Evolutionary conservation across 2,113 vertebrate genomes (phyloP).

Genomic region (Protomyctophum bolini): DNA sequence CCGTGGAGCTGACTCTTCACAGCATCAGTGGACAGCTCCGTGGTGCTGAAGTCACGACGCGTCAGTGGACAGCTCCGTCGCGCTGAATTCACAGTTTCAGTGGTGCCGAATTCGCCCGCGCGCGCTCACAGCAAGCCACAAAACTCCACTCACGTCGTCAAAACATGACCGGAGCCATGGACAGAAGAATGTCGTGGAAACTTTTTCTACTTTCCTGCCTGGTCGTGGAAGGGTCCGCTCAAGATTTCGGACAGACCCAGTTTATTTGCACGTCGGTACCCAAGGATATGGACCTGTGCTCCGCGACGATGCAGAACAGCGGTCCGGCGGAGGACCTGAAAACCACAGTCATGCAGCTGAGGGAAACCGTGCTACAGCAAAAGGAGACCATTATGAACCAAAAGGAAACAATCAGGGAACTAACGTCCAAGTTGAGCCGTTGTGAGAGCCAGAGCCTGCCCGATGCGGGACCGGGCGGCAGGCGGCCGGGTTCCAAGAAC

Average conservation of each 20-base stretch:
- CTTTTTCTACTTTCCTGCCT: constrained; percentile 77
- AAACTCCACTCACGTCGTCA: background rate
- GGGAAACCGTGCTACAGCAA: constrained; percentile 96
- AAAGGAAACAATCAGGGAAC: constrained; percentile 93
- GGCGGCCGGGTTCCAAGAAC: constrained; percentile 84
- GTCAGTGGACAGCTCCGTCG: constrained; percentile 42
- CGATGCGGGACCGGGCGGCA: constrained; percentile 78
- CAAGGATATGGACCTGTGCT: constrained; percentile 94
- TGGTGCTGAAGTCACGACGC: too few relatives aligned
- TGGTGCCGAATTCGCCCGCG: constrained; percentile 38
- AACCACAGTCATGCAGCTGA: constrained; percentile 89
- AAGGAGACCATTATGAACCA: constrained; percentile 97
- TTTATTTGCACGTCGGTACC: constrained; percentile 98
- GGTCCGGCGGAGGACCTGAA: constrained; percentile 91
- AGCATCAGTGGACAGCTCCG: too few relatives aligned
- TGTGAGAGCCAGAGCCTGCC: constrained; percentile 90
- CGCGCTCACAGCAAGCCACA: background rate
- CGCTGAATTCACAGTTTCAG: constrained; percentile 28
- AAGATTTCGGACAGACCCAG: constrained; percentile 90
- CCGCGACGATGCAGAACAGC: constrained; percentile 87
- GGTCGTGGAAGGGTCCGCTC: constrained; percentile 71
- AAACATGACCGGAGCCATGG: constrained; percentile 53
- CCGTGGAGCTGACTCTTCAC: constrained; percentile 41
- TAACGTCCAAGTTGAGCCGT: constrained; percentile 91
- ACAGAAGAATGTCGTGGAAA: constrained; percentile 75